Base-by-base conservation (phyloP, 2,888 invertebrate genomes). In the Archaeoteleia sp. region DNA sequence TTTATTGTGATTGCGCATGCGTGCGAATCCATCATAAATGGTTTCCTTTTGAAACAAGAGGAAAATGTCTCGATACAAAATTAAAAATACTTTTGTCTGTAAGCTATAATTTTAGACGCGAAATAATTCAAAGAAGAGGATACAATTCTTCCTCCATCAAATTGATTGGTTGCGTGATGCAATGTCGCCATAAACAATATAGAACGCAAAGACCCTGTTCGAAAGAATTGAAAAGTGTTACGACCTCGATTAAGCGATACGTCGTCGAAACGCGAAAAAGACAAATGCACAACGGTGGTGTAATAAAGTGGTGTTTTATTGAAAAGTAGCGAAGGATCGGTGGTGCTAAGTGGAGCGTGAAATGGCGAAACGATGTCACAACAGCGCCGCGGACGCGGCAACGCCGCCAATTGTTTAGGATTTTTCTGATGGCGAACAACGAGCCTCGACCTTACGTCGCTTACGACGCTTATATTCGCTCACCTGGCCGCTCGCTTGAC, bases 371-470 rank as follows among this genome's bases (percentile, higher is more conserved):
- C 74, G 72, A 76, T 74, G 75, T 76, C 73, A 74, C 73, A 72
- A 73, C 71, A 72, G 70, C 71, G 72, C 67, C 53, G 62, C 57
- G 61, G 67, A 68, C 70, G 71, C 53, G 77, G 80, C 81, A 78
- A 78, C 80, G 77, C 73, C 74, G 81, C 76, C 77, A 76, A 80
- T 80, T 81, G 81, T 79, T 81, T 79, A 75, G 78, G 73, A 78
- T 80, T 78, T 80, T 80, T 79, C 74, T 76, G 76, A 73, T 75
- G 70, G 70, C 72, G 62, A 58, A 73, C 72, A 48, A 27, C 65
- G 61, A 60, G 58, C 54, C 67, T 54, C 66, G 70, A 62, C 60
- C 70, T 67, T 67, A 66, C 58, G 53, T 60, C 37, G 49, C 66
- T 39, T 34, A 45, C 37, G 29, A 15, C 57, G 54, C 40, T 39